Conservation (phyloP, 2,113 vertebrate species). For the Megaleporinus macrocephalus region DNA sequence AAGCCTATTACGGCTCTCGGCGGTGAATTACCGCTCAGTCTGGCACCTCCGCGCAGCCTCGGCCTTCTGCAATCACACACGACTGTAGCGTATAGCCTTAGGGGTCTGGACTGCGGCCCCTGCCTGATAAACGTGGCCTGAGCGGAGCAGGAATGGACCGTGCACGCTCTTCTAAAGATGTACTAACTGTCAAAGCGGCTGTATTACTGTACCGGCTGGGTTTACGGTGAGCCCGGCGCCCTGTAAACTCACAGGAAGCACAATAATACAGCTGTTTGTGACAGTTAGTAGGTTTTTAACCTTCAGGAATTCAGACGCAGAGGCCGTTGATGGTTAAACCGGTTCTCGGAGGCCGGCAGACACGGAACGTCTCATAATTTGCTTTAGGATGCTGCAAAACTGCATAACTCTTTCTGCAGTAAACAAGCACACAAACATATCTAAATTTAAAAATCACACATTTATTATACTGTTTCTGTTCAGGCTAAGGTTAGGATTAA, state of each 20-base stretch:
- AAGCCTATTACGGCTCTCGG: conserved; percentile 73
- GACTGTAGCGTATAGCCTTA: conserved; percentile 60
- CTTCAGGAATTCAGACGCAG: too few species aligned
- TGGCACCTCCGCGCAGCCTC: conserved; percentile 69
- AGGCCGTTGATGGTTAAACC: too few species aligned
- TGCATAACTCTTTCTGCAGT: too few species aligned
- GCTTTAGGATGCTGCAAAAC: too few species aligned
- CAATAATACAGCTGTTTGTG: not conserved
- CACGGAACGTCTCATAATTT: too few species aligned
- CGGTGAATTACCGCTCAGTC: conserved; percentile 77
- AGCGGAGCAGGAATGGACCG: conserved; percentile 40
- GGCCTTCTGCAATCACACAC: conserved; percentile 71
- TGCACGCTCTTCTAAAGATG: not conserved
- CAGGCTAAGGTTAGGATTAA: too few species aligned
- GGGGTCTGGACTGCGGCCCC: conserved; percentile 53
- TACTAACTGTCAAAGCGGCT: not conserved
- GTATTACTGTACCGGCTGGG: not conserved
- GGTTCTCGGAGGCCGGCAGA: too few species aligned
- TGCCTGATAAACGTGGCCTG: conserved; percentile 56
- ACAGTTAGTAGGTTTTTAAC: not conserved
- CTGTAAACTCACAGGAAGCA: not conserved
- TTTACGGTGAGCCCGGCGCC: not conserved
- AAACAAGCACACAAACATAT: too few species aligned
- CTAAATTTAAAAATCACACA: too few species aligned
- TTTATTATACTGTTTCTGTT: too few species aligned